Conservation (phyloP, 2,113 vertebrate species). For the Phalacrocorax aristotelis region DNA sequence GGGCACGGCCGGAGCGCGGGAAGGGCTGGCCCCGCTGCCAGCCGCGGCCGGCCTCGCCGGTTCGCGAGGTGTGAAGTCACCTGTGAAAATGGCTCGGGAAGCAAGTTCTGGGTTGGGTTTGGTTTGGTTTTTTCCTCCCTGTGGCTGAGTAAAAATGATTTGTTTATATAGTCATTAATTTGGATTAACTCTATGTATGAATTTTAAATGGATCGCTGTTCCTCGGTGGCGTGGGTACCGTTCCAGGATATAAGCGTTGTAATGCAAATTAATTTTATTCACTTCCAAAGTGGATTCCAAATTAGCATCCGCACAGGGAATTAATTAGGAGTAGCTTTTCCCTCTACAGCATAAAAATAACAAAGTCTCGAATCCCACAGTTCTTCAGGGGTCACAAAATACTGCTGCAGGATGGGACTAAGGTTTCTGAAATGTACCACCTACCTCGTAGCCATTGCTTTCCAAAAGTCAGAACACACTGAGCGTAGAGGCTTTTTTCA, state of each 20-base stretch:
- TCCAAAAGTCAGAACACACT: not conserved
- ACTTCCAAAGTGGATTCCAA: not conserved
- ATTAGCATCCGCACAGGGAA: not conserved
- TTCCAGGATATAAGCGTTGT: not conserved
- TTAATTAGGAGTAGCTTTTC: not conserved
- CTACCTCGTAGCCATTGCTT: not conserved
- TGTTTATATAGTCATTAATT: not conserved
- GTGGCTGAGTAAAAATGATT: not conserved
- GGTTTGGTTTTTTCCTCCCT: not conserved
- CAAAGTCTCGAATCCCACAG: not conserved
- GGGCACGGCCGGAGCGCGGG: too few relatives aligned
- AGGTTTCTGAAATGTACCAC: not conserved
- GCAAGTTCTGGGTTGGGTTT: fast-evolving
- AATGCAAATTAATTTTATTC: conserved; percentile 29
- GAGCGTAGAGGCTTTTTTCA: not conserved
- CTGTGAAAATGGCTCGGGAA: not conserved
- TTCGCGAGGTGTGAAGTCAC: not conserved
- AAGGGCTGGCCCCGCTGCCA: too few relatives aligned
- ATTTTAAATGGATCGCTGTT: not conserved
- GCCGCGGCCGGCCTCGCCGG: too few relatives aligned
- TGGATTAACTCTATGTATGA: not conserved
- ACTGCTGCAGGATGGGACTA: not conserved
- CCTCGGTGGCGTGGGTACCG: not conserved
- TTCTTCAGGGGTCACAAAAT: not conserved
- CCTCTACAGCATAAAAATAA: not conserved